Evolutionary conservation across 2,797 vertebrate species (phyloP).

Genomic region (Typhlichthys eigenmanni): DNA sequence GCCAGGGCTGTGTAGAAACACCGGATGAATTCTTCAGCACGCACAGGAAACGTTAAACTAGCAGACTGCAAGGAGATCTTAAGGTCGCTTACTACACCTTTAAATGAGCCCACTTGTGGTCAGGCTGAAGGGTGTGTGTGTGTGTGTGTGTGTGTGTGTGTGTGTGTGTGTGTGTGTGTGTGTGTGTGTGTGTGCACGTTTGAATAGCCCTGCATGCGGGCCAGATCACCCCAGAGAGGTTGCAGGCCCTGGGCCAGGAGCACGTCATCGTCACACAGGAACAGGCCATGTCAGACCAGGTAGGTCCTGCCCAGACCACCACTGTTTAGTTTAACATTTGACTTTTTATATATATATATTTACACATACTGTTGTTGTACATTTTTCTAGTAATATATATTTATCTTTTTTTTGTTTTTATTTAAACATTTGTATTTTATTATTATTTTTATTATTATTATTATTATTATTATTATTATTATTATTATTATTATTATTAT

Average conservation of each 20-base stretch:
- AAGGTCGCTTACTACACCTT: neutral
- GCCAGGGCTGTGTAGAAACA: too few relatives aligned
- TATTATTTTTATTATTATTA: neutral
- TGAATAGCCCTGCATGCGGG: constrained; percentile 82
- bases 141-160: constrained; percentile 7
- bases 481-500: too few relatives aligned
- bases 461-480: neutral
- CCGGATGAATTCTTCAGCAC: too few relatives aligned
- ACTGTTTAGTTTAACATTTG: too few relatives aligned
- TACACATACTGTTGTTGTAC: too few relatives aligned
- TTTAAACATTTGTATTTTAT: neutral
- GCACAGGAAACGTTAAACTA: too few relatives aligned
- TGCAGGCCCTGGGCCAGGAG: constrained; percentile 89
- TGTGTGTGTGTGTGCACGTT: constrained; percentile 15
- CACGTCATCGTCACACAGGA: constrained; percentile 94
- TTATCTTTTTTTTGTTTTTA: neutral
- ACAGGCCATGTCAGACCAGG: constrained; percentile 85
- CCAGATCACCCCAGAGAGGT: constrained; percentile 83
- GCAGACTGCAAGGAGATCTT: too few relatives aligned
- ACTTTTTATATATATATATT: too few relatives aligned
- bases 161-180: constrained; percentile 1
- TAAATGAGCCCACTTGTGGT: neutral
- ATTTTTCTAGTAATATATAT: too few relatives aligned
- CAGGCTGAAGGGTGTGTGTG: neutral
- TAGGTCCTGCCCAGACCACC: constrained; percentile 39